A percentile compares a stretch with the other conserved stretches of the same genome.
Evolutionary conservation across 2,113 vertebrate species (phyloP).

Genomic region (Colaptes auratus): DNA sequence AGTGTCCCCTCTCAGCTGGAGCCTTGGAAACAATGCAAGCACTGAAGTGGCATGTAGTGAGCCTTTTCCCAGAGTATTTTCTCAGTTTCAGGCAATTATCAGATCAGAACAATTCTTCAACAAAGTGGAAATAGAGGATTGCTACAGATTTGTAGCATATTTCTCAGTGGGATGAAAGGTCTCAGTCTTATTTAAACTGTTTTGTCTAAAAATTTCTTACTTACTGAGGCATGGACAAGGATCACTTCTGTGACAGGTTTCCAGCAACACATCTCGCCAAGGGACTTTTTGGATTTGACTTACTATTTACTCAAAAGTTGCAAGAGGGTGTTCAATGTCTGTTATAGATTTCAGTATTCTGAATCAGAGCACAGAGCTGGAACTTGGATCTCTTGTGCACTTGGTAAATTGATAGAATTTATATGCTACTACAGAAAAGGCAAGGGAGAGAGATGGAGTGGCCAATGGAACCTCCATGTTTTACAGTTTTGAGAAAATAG

Average conservation of each 20-base stretch:
- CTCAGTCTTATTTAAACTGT: neutral
- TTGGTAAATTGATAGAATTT: neutral
- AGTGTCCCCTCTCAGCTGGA: rapidly evolving
- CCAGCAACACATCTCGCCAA: neutral
- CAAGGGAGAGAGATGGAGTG: neutral
- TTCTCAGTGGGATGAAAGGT: neutral
- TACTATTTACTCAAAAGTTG: neutral
- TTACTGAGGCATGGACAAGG: neutral
- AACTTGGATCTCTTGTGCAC: neutral
- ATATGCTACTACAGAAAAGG: neutral
- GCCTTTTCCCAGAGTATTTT: neutral
- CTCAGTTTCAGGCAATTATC: neutral
- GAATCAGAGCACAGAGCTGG: neutral
- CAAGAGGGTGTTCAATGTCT: neutral
- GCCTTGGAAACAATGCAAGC: neutral
- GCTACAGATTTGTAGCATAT: neutral
- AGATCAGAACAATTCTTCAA: neutral
- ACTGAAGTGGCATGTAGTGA: neutral
- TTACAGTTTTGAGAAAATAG: neutral
- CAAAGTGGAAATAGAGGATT: neutral
- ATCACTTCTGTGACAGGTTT: neutral
- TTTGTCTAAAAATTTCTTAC: neutral
- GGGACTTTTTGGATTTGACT: neutral
- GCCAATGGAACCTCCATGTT: neutral
- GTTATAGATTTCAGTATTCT: neutral